Evolutionary conservation across 2,113 vertebrate species (phyloP).

Genomic region (Lota lota): DNA sequence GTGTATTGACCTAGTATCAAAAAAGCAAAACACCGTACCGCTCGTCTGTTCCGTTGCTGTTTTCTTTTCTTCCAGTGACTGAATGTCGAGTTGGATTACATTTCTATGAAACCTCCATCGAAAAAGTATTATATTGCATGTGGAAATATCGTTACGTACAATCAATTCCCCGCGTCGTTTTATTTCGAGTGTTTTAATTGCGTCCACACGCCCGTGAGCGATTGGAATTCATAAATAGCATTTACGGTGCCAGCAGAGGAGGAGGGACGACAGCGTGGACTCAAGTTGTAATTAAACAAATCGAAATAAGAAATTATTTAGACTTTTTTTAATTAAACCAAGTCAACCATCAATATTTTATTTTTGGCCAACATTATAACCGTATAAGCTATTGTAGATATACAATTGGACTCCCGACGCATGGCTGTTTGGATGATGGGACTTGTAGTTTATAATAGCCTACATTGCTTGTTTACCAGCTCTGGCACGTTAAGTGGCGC

Average conservation of each 20-base stretch:
- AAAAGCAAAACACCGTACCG: constrained; percentile 31
- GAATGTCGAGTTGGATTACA: too few species aligned
- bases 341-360: too few species aligned
- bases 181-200: constrained; percentile 10
- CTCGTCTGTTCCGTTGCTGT: neutral
- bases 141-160: neutral
- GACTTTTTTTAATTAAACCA: too few species aligned
- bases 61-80: too few species aligned
- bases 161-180: constrained; percentile 47
- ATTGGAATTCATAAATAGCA: constrained; percentile 71
- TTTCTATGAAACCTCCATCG: too few species aligned
- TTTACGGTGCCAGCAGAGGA: constrained; percentile 47
- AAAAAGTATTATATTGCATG: neutral
- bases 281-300: too few species aligned
- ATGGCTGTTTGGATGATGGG: constrained; percentile 38
- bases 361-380: too few species aligned
- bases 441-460: constrained; percentile 47
- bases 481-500: too few species aligned
- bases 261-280: constrained; percentile 29
- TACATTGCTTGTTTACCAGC: constrained; percentile 43
- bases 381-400: neutral
- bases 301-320: too few species aligned
- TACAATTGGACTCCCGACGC: constrained; percentile 6
- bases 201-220: constrained; percentile 65
- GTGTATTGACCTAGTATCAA: constrained; percentile 55